A percentile compares a stretch with the other conserved stretches of the same genome.
These are phyloP conservation scores for Drosophila aldrichi DNA, from an alignment of 2,888 invertebrate species.

Conservation along the genomic window DNA sequence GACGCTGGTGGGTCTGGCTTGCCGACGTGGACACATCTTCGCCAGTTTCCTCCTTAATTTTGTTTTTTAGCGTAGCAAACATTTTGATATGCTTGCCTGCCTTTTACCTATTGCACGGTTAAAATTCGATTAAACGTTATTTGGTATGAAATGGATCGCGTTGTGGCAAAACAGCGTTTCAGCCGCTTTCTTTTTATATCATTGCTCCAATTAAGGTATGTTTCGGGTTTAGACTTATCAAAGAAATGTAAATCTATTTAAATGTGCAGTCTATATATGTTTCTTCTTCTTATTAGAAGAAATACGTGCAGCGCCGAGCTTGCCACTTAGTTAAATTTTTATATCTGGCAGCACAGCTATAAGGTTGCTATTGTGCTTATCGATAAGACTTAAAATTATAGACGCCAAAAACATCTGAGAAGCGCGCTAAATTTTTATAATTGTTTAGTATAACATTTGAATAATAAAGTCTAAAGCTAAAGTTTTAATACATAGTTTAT, in stretches of 20 bases:
- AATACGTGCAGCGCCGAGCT: conserved; percentile 27
- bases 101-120: conserved; percentile 13
- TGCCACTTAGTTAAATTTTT: conserved; percentile 46
- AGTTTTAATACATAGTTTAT: neutral
- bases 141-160: conserved; percentile 28
- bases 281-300: conserved; percentile 48
- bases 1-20: conserved; percentile 58
- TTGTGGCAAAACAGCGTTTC: conserved; percentile 21
- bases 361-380: conserved; percentile 18
- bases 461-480: neutral
- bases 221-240: conserved; percentile 60
- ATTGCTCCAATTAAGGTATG: conserved; percentile 53
- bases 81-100: conserved; percentile 85
- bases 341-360: conserved; percentile 42
- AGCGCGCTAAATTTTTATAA: conserved; percentile 69
- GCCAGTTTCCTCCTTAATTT: conserved; percentile 95
- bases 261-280: conserved; percentile 47
- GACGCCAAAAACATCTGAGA: conserved; percentile 75
- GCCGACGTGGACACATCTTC: conserved; percentile 88
- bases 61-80: conserved; percentile 95
- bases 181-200: conserved; percentile 40
- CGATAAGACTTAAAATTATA: conserved; percentile 37
- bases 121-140: conserved; percentile 9
- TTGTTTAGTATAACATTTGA: conserved; percentile 14
- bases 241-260: conserved; percentile 72